phyloP scores from a whole-genome alignment of 2,888 invertebrate genomes.

The Athalia rosae region DNA sequence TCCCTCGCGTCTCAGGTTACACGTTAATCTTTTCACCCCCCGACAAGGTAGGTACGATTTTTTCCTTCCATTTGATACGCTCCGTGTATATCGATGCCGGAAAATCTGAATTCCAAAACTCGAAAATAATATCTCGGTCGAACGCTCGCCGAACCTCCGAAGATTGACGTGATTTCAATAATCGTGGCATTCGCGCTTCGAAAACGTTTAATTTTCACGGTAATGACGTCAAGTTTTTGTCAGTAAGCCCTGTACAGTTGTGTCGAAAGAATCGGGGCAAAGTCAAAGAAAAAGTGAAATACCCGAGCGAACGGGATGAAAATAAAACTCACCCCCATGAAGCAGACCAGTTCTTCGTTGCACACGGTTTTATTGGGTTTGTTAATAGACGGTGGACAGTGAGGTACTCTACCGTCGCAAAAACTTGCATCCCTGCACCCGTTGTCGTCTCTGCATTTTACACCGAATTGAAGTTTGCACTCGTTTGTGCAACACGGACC shows the following conservation, averaged over 20 bases:
- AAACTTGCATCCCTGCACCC: conserved; percentile 95
- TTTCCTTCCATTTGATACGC: too few species aligned
- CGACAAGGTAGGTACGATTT: too few species aligned
- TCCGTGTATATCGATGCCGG: too few species aligned
- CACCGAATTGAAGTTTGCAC: conserved; percentile 89
- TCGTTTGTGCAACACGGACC: conserved; percentile 96
- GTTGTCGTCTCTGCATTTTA: conserved; percentile 94
- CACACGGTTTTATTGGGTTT: conserved; percentile 97
- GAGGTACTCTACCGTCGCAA: conserved; percentile 91
- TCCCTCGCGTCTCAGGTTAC: not conserved
- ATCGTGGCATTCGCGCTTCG: too few species aligned
- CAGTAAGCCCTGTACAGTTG: too few species aligned
- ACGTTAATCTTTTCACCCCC: too few species aligned
- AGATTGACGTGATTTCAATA: too few species aligned
- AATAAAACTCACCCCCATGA: conserved; percentile 87
- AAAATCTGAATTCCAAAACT: too few species aligned
- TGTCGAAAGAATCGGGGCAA: not conserved
- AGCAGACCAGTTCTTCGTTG: conserved; percentile 97
- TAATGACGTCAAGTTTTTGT: too few species aligned
- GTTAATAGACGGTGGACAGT: conserved; percentile 93
- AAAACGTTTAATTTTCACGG: too few species aligned
- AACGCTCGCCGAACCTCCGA: too few species aligned
- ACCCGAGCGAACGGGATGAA: not conserved
- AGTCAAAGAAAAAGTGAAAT: not conserved
- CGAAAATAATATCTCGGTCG: too few species aligned